phyloP scores from a whole-genome alignment of 1,140 invertebrate species.

The Trichonephila clavipes region DNA sequence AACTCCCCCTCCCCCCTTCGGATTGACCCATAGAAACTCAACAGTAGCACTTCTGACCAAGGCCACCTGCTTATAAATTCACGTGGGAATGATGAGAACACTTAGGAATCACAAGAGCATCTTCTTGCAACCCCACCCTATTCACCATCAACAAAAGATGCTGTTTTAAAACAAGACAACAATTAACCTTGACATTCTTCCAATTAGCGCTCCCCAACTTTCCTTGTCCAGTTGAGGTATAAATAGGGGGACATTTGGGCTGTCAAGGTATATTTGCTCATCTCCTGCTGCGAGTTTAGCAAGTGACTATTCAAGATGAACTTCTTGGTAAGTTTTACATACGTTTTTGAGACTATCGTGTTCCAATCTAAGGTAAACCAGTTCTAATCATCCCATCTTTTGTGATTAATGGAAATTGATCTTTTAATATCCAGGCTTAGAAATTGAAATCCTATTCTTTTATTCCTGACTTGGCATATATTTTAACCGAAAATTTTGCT shows the following conservation, averaged over 20 bases:
- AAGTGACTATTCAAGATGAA: slow-evolving; percentile 60
- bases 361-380: no score
- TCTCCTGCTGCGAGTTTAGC: slow-evolving; percentile 64
- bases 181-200: not conserved
- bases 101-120: not conserved
- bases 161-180: not conserved
- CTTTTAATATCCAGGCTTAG: no score
- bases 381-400: no score
- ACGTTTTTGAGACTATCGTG: not conserved
- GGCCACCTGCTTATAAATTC: not conserved
- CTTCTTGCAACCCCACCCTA: not conserved
- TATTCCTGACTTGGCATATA: no score
- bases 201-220: not conserved
- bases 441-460: no score
- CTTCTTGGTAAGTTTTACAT: slow-evolving; percentile 33
- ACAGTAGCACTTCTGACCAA: not conserved
- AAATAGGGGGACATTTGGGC: not conserved
- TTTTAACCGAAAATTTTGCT: no score
- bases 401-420: no score
- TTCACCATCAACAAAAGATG: not conserved
- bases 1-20: no score
- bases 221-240: not conserved
- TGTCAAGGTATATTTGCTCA: slow-evolving; percentile 51
- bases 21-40: not conserved
- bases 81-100: not conserved